These are phyloP conservation scores for Acanthaster planci DNA, from an alignment of 35 echinoderm and acorn worm species.

Conservation along the genomic window DNA sequence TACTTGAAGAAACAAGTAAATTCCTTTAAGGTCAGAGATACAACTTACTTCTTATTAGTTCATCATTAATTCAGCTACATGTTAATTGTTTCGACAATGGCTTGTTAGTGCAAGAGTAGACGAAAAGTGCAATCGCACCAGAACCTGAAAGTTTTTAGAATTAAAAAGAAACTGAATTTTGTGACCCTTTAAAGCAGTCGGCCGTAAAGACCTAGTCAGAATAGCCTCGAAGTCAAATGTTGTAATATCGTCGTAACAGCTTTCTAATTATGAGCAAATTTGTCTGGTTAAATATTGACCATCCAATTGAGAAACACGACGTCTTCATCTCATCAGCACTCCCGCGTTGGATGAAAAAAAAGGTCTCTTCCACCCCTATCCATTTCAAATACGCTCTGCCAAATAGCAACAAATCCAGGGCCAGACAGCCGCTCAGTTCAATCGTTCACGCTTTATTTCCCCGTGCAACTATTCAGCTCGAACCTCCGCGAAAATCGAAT, in stretches of 20 bases:
- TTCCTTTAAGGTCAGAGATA: no score
- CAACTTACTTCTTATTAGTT: no score
- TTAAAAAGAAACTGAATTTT: no score
- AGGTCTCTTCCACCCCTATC: background rate
- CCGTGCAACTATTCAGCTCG: background rate
- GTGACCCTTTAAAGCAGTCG: no score
- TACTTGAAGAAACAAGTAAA: no score
- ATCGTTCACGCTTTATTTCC: conserved; percentile 28
- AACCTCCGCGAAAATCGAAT: background rate
- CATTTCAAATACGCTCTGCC: conserved; percentile 10
- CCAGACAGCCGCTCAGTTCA: background rate
- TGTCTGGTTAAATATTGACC: conserved; percentile 29
- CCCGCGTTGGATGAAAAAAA: background rate
- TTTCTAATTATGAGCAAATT: conserved; percentile 3
- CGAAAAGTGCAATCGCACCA: no score
- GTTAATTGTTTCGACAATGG: no score
- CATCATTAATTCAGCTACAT: no score
- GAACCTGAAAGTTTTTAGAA: no score
- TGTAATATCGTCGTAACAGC: background rate
- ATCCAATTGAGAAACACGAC: background rate
- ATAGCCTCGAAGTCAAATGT: background rate
- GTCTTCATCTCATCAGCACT: background rate
- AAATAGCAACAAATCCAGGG: conserved; percentile 13
- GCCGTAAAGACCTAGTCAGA: background rate
- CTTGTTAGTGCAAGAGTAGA: no score